Evolutionary conservation across 2,113 vertebrate genomes (phyloP).

Genomic region (Forbesichthys papilliferus): DNA sequence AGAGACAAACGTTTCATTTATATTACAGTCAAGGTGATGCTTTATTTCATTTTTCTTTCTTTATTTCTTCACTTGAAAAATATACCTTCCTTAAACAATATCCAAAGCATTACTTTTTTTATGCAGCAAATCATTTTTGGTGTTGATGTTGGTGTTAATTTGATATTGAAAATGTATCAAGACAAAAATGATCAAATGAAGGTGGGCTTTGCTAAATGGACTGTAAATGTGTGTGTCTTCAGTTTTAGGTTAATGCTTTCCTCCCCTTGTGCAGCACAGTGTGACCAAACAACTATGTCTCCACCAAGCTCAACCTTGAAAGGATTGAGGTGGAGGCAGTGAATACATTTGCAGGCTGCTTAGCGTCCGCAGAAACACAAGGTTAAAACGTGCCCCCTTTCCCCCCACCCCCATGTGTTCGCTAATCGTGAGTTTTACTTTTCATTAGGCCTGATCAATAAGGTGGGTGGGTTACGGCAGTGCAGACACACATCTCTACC

Average conservation of each 20-base stretch:
- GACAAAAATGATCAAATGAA: conserved; percentile 27
- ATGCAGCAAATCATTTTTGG: too few relatives aligned
- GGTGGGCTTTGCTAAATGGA: background rate
- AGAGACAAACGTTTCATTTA: conserved; percentile 43
- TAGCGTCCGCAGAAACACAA: conserved; percentile 47
- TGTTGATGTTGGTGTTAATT: too few relatives aligned
- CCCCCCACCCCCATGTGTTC: conserved; percentile 6
- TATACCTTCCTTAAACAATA: too few relatives aligned
- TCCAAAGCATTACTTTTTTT: too few relatives aligned
- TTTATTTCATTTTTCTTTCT: too few relatives aligned
- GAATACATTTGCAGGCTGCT: conserved; percentile 52
- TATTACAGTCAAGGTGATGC: background rate
- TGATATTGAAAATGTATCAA: too few relatives aligned
- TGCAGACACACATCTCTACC: conserved; percentile 25
- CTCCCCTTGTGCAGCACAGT: background rate
- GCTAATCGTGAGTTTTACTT: conserved; percentile 69
- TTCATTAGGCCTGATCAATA: conserved; percentile 78
- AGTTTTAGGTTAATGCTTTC: conserved; percentile 10
- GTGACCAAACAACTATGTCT: conserved; percentile 1
- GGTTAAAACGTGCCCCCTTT: conserved; percentile 49
- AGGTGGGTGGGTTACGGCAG: conserved; percentile 50
- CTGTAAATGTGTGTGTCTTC: background rate
- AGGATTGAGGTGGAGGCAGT: conserved; percentile 2
- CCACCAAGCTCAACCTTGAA: conserved; percentile 4
- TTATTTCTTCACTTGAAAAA: too few relatives aligned